Evolutionary conservation across 2,113 vertebrate genomes (phyloP).

Genomic region (Rostratula benghalensis): DNA sequence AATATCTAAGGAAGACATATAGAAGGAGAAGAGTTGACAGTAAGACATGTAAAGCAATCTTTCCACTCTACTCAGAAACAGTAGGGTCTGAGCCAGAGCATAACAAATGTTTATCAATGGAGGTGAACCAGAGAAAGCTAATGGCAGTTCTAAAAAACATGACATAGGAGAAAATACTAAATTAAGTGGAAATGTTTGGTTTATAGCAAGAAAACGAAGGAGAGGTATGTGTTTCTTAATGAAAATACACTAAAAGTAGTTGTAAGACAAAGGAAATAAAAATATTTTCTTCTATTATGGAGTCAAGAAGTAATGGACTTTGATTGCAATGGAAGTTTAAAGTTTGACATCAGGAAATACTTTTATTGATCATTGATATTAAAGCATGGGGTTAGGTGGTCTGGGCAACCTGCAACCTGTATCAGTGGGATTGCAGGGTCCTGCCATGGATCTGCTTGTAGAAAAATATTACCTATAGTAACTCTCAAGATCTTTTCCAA

Average conservation of each 20-base stretch:
- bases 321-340: not conserved
- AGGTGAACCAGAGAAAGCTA: not conserved
- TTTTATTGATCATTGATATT: not conserved
- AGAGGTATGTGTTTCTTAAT: not conserved
- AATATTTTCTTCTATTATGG: fast-evolving
- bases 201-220: not conserved
- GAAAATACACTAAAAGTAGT: not conserved
- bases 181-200: not conserved
- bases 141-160: not conserved
- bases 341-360: not conserved
- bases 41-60: not conserved
- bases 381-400: not conserved
- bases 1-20: not conserved
- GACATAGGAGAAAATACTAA: not conserved
- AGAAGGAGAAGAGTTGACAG: not conserved
- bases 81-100: not conserved
- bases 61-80: not conserved
- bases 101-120: not conserved
- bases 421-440: not conserved
- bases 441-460: not conserved
- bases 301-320: not conserved
- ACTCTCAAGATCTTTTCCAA: not conserved
- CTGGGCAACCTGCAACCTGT: not conserved
- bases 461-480: not conserved
- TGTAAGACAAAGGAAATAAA: not conserved